These are phyloP conservation scores for Athene cunicularia DNA, from an alignment of 2,113 vertebrate species.

Conservation along the genomic window DNA sequence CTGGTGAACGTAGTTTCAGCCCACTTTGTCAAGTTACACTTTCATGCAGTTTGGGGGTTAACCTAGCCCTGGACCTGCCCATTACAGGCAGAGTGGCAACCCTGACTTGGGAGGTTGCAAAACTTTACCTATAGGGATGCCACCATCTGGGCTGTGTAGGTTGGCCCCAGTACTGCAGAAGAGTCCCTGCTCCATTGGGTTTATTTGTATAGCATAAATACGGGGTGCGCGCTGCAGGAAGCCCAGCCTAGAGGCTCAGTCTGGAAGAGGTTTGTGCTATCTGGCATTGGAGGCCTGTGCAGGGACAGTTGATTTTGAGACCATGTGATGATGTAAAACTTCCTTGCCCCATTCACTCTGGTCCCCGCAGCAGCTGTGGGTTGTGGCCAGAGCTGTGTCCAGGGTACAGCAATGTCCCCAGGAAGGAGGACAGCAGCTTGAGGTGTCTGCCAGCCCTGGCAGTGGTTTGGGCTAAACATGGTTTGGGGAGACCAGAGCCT, in stretches of 20 bases:
- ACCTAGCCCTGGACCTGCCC: background rate
- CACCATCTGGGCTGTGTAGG: background rate
- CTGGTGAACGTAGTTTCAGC: background rate
- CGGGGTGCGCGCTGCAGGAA: background rate
- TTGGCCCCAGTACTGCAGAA: background rate
- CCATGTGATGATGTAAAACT: background rate
- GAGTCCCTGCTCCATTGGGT: background rate
- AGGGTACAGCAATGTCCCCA: background rate
- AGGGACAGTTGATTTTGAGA: background rate
- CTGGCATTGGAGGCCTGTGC: background rate
- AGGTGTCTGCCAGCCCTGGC: background rate
- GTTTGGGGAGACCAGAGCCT: background rate
- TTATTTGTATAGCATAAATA: background rate
- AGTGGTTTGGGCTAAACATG: background rate
- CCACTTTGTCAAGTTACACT: background rate
- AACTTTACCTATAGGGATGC: background rate
- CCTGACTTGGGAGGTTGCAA: background rate
- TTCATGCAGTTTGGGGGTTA: background rate
- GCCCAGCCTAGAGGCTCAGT: background rate
- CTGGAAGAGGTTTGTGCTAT: background rate
- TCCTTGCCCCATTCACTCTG: background rate
- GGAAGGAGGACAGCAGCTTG: background rate
- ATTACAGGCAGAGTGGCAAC: background rate
- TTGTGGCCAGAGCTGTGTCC: background rate
- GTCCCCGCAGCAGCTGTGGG: rapidly evolving